Evolutionary conservation across 1,140 invertebrate species (phyloP), one percentile per base, ranked within the genome.

Genomic region (Globodera ellingtonae): DNA sequence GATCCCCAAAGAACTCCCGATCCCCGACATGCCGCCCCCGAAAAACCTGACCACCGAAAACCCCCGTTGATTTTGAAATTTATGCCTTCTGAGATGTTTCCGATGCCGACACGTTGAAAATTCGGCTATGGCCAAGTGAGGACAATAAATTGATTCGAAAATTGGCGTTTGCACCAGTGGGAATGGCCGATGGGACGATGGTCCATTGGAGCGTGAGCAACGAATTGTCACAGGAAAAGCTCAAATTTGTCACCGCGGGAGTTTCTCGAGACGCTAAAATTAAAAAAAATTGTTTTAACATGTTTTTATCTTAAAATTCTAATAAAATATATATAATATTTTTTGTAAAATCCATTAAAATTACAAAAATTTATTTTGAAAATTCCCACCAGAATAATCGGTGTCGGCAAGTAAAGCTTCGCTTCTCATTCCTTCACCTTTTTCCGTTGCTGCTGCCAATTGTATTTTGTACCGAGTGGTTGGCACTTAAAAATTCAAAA

Each of bases 371-470:
- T n/a, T n/a, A n/a, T n/a, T n/a, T 24, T 24, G 3, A 10, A 18
- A 8, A 9, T 48, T 24, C 6, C 6, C 56, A 83, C 82, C 69
- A 7, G 52, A 52, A 73, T 82, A 79, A 77, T 88, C 88, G 13
- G 87, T 88, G 18, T 75, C 79, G 7, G 79, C 86, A 50, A 81
- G 35, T 35, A 82, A 52, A 10, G 86, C 83, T 7, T 74, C 76
- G 82, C 86, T 89, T 79, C 82, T 84, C 6, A 70, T 67, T 65
- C 87, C 82, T 81, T 88, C 88, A 24, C 87, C 87, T 76, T 85
- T 89, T n/a, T 24, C 13, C 7, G 87, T 89, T 7, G 83, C 78
- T 1, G 85, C 87, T 10, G 88, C 81, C 13, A 88, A 48, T 69
- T 80, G 79, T 47, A 88, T 75, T 74, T 83, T 80, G 67, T 88